Evolutionary conservation across 2,888 invertebrate genomes (phyloP).

Genomic region (Rhagium mordax): DNA sequence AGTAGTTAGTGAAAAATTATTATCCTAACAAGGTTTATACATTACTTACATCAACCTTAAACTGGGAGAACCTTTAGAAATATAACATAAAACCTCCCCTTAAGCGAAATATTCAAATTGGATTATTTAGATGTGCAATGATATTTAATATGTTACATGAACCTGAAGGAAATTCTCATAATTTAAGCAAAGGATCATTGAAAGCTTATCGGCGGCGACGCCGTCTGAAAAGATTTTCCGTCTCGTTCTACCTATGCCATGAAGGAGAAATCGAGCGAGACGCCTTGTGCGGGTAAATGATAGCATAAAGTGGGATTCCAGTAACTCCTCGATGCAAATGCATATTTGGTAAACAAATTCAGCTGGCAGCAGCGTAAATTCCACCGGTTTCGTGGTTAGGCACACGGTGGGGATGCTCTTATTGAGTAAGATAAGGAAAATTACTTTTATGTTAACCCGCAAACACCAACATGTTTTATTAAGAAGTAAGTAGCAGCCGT

Average conservation of each 20-base stretch:
- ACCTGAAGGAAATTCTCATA: constrained; percentile 42
- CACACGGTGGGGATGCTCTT: background rate
- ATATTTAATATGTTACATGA: constrained; percentile 43
- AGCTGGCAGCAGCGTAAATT: constrained; percentile 9
- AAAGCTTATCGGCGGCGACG: constrained; percentile 37
- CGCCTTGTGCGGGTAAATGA: constrained; percentile 20
- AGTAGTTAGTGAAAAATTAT: too few species aligned
- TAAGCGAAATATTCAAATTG: constrained; percentile 26
- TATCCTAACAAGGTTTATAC: too few species aligned
- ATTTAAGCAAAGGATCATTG: constrained; percentile 47
- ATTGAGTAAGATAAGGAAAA: background rate
- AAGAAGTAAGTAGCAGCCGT: background rate
- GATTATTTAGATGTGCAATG: constrained; percentile 31
- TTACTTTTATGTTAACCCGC: background rate
- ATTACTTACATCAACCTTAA: too few species aligned
- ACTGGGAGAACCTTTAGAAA: background rate
- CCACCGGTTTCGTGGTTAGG: background rate
- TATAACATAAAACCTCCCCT: constrained; percentile 12
- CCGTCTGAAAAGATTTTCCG: constrained; percentile 13
- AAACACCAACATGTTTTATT: background rate
- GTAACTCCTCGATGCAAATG: constrained; percentile 47
- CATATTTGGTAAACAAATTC: constrained; percentile 42
- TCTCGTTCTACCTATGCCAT: constrained; percentile 15
- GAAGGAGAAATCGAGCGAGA: constrained; percentile 20
- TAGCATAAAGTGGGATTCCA: constrained; percentile 41